phyloP scores from a whole-genome alignment of 2,113 vertebrate species.

The Sinocyclocheilus rhinocerous region DNA sequence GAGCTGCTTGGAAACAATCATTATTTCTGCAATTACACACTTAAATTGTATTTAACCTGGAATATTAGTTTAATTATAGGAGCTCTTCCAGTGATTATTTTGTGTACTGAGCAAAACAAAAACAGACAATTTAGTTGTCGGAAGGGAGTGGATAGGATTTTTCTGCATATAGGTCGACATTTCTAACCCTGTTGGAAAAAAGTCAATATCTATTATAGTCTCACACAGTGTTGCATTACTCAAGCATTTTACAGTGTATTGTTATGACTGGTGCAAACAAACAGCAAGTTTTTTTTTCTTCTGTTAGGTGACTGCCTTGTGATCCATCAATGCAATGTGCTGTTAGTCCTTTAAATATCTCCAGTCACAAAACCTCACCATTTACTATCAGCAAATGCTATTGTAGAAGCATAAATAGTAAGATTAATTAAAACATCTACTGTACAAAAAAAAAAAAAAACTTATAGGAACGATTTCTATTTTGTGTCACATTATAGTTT shows the following conservation, averaged over 20 bases:
- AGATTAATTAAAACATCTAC: neutral
- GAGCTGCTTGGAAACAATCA: neutral
- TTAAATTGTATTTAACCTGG: neutral
- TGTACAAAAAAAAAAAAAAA: neutral
- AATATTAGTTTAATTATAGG: neutral
- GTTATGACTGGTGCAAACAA: neutral
- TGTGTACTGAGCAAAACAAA: neutral
- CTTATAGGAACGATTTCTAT: neutral
- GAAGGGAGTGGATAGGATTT: constrained; percentile 6
- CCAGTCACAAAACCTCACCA: neutral
- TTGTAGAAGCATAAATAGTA: neutral
- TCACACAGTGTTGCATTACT: neutral
- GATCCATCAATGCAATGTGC: neutral
- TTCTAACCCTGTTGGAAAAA: neutral
- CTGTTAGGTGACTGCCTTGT: neutral
- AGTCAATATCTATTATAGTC: constrained; percentile 18
- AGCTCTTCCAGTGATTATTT: neutral
- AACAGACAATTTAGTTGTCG: neutral
- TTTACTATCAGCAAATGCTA: neutral
- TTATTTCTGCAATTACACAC: neutral
- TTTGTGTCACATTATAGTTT: neutral
- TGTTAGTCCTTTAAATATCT: constrained; percentile 8
- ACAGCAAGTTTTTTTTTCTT: neutral
- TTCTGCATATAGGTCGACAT: neutral
- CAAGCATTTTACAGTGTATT: neutral